Percentiles rank a stretch among this genome's conserved stretches.
These are phyloP conservation scores for Pollenia amentaria DNA, from an alignment of 2,888 invertebrate genomes.

Conservation along the genomic window DNA sequence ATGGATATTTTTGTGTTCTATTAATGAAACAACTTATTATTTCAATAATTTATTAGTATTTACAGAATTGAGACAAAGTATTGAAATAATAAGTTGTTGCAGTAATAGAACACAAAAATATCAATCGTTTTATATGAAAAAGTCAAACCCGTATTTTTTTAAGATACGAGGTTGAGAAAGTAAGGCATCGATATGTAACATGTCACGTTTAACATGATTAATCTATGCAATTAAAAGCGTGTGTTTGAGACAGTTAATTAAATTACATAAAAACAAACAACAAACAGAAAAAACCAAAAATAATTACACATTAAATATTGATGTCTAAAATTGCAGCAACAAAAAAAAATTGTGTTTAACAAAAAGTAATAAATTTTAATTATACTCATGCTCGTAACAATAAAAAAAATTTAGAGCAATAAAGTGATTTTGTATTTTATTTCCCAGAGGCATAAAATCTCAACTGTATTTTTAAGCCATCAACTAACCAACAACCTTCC, in stretches of 20 bases:
- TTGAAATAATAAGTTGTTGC: no score
- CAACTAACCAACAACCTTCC: conserved; percentile 5
- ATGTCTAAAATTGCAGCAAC: not conserved
- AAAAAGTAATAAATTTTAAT: conserved; percentile 29
- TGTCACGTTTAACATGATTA: conserved; percentile 57
- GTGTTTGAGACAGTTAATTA: conserved; percentile 38
- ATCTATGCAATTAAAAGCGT: conserved; percentile 31
- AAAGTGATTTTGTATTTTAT: conserved; percentile 1
- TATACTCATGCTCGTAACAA: not conserved
- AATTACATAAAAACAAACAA: conserved; percentile 23
- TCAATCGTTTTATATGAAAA: no score
- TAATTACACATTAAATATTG: conserved; percentile 18
- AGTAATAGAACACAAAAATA: no score
- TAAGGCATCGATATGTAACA: no score
- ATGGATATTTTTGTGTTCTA: no score
- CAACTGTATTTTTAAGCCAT: not conserved
- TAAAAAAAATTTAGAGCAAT: not conserved
- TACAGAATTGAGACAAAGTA: no score
- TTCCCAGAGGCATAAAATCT: conserved; percentile 8
- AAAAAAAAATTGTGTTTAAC: not conserved
- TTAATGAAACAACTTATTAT: no score
- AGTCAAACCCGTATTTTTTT: no score
- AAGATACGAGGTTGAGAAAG: no score
- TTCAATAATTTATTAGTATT: no score
- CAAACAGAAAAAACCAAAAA: not conserved